Base-by-base conservation (phyloP, 2,888 invertebrate genomes). In the Odontothrips loti region DNA sequence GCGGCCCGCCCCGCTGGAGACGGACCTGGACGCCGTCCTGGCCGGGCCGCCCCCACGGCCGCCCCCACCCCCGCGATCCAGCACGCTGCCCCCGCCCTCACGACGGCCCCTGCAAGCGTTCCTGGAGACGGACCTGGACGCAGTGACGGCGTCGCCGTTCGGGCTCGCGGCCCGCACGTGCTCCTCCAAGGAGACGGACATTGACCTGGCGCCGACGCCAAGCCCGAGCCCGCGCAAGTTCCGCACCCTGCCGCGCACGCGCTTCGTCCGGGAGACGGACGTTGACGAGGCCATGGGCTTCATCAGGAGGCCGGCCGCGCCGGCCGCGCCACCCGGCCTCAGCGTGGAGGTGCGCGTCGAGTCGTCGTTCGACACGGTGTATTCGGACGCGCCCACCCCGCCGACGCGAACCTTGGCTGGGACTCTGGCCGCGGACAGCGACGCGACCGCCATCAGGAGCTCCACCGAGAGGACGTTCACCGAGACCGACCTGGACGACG, bases 401-500 rank as follows among this genome's bases (percentile, higher is more conserved):
- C 68, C 68, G 68, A n/a, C 23, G 23, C 23, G 68, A 10, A 75
- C 68, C 11, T 10, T 27, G 68, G 68, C 68, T 1, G 68, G 68
- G 23, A 75, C 68, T 1, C 68, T 75, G 27, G 11, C 68, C 23
- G 27, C 12, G 27, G 68, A 12, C 68, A 75, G 58, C 17, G 58
- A 58, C 58, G 58, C 34, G 11, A 80, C 48, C 34, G 9, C 27
- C 20, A 11, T 47, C 34, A 80, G 47, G 48, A 43, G 80, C 48
- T 48, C 48, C 80, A n/a, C 75, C 78, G n/a, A 34, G 29, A 58
- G 47, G 75, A 47, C 63, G 27, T 17, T 79, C 80, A 47, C 48
- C 81, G n/a, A 68, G 82, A 51, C 80, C 63, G 27, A 78, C 81
- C 17, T 79, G 79, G 68, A 68, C 58, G 81, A n/a, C 78, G 81